A percentile compares a stretch with the other conserved stretches of the same genome.
Conservation (phyloP, 1,140 invertebrate genomes). For the Megathymus violae region DNA sequence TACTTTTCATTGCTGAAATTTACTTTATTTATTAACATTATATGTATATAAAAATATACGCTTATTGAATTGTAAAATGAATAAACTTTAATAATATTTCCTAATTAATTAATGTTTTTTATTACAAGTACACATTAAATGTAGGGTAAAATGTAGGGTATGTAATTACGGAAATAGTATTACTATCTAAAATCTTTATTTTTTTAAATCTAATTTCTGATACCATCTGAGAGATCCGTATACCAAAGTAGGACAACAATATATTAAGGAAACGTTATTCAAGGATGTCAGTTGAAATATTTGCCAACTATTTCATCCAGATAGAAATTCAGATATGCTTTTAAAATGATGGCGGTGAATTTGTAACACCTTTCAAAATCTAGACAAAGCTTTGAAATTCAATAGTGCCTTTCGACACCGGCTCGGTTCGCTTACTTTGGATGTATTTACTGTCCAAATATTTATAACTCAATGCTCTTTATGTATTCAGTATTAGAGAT, state of each 20-base stretch:
- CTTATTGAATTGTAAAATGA: no score
- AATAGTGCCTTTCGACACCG: constrained; percentile 30
- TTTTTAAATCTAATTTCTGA: no score
- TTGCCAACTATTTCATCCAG: constrained; percentile 19
- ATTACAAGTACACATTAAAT: no score
- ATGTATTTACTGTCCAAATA: constrained; percentile 27
- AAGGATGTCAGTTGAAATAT: constrained; percentile 18
- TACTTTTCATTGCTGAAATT: no score
- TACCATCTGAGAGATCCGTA: not conserved
- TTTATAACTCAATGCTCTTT: constrained; percentile 27
- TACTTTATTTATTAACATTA: no score
- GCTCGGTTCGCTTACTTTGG: constrained; percentile 13
- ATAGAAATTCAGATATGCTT: constrained; percentile 15
- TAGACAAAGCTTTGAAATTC: constrained; percentile 32
- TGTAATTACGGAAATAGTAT: no score
- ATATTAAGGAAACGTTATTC: constrained; percentile 14
- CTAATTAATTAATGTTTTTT: no score
- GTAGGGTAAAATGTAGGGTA: no score
- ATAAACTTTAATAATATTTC: no score
- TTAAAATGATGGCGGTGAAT: constrained; percentile 28
- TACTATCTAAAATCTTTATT: no score
- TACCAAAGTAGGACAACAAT: constrained; percentile 4
- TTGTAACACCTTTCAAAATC: constrained; percentile 28
- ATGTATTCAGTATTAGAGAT: constrained; percentile 23
- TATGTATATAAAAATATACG: no score